Evolutionary conservation across 2,888 invertebrate species (phyloP).

Genomic region (Spatulosminthurus flaviceps): DNA sequence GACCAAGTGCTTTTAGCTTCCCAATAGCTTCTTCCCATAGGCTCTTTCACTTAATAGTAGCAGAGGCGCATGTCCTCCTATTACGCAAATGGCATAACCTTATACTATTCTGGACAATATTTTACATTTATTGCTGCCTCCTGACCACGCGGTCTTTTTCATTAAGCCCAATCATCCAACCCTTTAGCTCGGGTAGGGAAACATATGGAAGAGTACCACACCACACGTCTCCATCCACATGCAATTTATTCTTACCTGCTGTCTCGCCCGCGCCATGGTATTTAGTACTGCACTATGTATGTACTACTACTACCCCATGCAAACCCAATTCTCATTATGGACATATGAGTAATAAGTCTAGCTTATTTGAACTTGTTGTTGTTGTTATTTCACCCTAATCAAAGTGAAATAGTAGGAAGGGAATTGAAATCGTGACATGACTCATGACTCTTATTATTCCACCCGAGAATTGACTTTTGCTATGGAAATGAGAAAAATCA

Average conservation of each 20-base stretch:
- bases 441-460: neutral
- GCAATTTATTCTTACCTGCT: too few relatives aligned
- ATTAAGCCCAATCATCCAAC: neutral
- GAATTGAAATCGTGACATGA: slow-evolving; percentile 20
- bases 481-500: slow-evolving; percentile 2
- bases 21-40: slow-evolving; percentile 20
- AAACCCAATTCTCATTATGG: too few relatives aligned
- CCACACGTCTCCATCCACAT: neutral
- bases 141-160: slow-evolving; percentile 1
- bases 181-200: neutral
- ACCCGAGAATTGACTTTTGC: neutral
- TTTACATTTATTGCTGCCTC: neutral
- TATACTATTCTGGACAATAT: slow-evolving; percentile 21
- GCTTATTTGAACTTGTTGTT: neutral
- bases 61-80: neutral
- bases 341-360: too few relatives aligned
- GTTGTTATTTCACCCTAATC: neutral
- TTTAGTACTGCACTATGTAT: too few relatives aligned
- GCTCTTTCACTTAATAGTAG: neutral
- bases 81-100: too few relatives aligned
- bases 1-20: slow-evolving; percentile 23
- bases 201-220: neutral
- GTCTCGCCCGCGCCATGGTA: too few relatives aligned
- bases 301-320: too few relatives aligned
- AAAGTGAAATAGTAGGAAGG: neutral